Evolutionary conservation across 1,140 invertebrate species (phyloP).

Genomic region (Solenopsis invicta): DNA sequence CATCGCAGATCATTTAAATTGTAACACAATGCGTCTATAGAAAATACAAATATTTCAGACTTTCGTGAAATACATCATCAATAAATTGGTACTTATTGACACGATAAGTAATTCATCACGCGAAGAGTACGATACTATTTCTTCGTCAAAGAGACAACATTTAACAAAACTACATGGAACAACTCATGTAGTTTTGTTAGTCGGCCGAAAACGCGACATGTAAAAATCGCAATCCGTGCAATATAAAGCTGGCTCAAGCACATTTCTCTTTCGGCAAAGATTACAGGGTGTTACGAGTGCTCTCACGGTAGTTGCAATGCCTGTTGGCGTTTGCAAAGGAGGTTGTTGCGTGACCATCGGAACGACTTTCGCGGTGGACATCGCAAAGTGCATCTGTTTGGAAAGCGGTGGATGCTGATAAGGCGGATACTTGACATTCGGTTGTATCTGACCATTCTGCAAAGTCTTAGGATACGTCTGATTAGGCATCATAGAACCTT

Average conservation of each 20-base stretch:
- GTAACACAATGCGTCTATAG: background rate
- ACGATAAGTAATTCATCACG: background rate
- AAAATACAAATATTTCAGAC: slow-evolving; percentile 7
- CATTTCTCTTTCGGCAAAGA: slow-evolving; percentile 94
- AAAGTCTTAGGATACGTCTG: slow-evolving; percentile 85
- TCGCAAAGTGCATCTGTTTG: slow-evolving; percentile 89
- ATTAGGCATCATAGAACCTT: slow-evolving; percentile 78
- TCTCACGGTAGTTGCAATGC: slow-evolving; percentile 86
- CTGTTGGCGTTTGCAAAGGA: slow-evolving; percentile 80
- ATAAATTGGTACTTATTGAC: background rate
- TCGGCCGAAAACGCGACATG: slow-evolving; percentile 94
- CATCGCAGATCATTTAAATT: background rate
- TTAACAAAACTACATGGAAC: background rate
- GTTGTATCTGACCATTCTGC: slow-evolving; percentile 83
- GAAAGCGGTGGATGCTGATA: slow-evolving; percentile 88
- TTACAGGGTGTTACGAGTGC: slow-evolving; percentile 89
- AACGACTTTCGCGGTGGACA: slow-evolving; percentile 89
- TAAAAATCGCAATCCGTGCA: slow-evolving; percentile 97
- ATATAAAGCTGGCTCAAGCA: slow-evolving; percentile 92
- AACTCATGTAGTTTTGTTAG: slow-evolving; percentile 76
- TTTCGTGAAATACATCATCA: background rate
- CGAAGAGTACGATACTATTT: background rate
- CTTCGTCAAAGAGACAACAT: background rate
- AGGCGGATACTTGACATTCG: slow-evolving; percentile 87
- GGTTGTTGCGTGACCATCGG: slow-evolving; percentile 65